A percentile compares a stretch with the other conserved stretches of the same genome.
These are phyloP conservation scores for Drosophila pseudoananassae DNA, from an alignment of 1,140 invertebrate species.

Conservation along the genomic window DNA sequence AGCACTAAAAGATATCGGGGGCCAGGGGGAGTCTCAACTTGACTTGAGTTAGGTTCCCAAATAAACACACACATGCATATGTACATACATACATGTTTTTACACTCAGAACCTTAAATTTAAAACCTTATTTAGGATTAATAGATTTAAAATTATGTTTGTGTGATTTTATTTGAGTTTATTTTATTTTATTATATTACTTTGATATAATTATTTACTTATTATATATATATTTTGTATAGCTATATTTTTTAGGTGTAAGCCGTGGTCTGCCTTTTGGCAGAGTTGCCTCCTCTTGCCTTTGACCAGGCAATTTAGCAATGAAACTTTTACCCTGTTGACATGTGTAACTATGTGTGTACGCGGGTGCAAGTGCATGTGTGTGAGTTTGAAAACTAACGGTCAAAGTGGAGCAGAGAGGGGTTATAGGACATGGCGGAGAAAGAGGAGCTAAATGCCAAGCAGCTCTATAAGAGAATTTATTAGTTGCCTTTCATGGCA, in stretches of 20 bases:
- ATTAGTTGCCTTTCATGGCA: slow-evolving; percentile 75
- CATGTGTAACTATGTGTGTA: slow-evolving; percentile 24
- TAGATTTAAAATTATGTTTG: too few relatives aligned
- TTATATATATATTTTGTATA: neutral
- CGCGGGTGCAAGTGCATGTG: neutral
- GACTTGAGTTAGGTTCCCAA: slow-evolving; percentile 18
- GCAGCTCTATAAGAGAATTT: slow-evolving; percentile 64
- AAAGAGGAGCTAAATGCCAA: neutral
- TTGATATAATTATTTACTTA: too few relatives aligned
- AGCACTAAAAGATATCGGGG: slow-evolving; percentile 8
- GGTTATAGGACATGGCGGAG: slow-evolving; percentile 1
- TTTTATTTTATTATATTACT: too few relatives aligned
- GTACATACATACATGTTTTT: neutral
- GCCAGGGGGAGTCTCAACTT: neutral
- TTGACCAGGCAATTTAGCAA: slow-evolving; percentile 52
- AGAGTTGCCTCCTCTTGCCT: slow-evolving; percentile 25
- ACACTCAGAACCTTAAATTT: too few relatives aligned
- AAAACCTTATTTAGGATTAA: too few relatives aligned
- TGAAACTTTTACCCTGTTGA: slow-evolving; percentile 54
- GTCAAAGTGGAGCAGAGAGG: slow-evolving; percentile 16
- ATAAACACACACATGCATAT: too few relatives aligned
- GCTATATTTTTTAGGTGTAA: neutral
- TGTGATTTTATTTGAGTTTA: too few relatives aligned
- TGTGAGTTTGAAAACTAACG: slow-evolving; percentile 32
- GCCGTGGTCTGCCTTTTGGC: slow-evolving; percentile 8